Percentiles rank a stretch among this genome's conserved stretches.
Conservation (phyloP, 1,140 invertebrate genomes). For the Helicoverpa zea region DNA sequence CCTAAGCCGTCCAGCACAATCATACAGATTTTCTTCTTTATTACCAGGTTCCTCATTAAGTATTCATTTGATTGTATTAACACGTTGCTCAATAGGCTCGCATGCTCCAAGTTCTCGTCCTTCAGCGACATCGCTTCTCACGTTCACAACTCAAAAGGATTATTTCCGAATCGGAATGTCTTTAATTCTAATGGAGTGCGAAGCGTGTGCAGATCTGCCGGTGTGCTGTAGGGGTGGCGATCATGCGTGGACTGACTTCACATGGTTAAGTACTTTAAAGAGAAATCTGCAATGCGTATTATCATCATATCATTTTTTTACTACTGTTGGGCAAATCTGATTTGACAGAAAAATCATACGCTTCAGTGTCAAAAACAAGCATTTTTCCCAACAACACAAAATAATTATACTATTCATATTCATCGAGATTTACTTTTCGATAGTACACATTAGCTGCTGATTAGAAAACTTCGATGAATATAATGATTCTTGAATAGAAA, state of each 20-base stretch:
- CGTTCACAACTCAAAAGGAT: conserved; percentile 50
- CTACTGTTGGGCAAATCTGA: too few relatives aligned
- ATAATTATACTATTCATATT: too few relatives aligned
- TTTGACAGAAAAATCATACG: too few relatives aligned
- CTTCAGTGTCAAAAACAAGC: too few relatives aligned
- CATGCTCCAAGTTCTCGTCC: conserved; percentile 30
- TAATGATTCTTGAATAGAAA: too few relatives aligned
- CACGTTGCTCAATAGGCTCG: conserved; percentile 35
- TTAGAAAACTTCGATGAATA: too few relatives aligned
- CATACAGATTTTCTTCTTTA: conserved; percentile 33
- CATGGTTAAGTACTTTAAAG: too few relatives aligned
- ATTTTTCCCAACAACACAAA: too few relatives aligned
- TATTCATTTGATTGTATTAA: conserved; percentile 40
- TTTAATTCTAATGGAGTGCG: conserved; percentile 54
- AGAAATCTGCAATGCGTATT: too few relatives aligned
- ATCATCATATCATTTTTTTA: too few relatives aligned
- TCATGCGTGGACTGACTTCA: neutral
- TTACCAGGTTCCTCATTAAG: conserved; percentile 11
- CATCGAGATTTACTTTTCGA: too few relatives aligned
- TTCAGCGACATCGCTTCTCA: conserved; percentile 43
- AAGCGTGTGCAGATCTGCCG: conserved; percentile 44
- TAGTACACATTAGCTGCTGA: too few relatives aligned
- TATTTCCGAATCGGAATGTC: conserved; percentile 51
- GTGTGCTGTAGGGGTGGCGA: conserved; percentile 22
- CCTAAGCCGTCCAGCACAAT: neutral